A percentile compares a stretch with the other conserved stretches of the same genome.
phyloP scores from a whole-genome alignment of 2,797 vertebrate genomes.

The Tenualosa thibaudeaui region DNA sequence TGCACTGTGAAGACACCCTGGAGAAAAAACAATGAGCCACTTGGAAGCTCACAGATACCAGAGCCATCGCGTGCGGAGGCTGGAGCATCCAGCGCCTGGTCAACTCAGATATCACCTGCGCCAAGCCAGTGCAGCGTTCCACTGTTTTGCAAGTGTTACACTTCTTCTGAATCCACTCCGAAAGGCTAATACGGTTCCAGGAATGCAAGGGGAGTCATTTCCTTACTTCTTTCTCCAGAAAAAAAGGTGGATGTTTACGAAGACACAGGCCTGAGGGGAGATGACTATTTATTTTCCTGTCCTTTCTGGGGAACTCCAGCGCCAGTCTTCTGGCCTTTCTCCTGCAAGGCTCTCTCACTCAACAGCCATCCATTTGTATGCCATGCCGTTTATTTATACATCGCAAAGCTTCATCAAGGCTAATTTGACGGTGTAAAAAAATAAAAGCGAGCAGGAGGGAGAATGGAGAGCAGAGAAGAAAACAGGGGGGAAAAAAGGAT shows the following conservation, averaged over 20 bases:
- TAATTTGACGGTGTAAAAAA: slow-evolving; percentile 77
- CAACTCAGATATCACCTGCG: neutral
- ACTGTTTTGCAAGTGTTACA: neutral
- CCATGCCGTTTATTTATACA: slow-evolving; percentile 80
- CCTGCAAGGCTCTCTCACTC: slow-evolving; percentile 73
- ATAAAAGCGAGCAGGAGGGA: slow-evolving; percentile 25
- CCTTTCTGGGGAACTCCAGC: slow-evolving; percentile 64
- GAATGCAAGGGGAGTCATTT: slow-evolving; percentile 65
- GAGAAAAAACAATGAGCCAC: neutral
- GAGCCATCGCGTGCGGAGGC: slow-evolving; percentile 6
- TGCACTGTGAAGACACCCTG: neutral
- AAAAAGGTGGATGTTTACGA: slow-evolving; percentile 70
- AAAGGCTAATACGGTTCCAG: slow-evolving; percentile 62
- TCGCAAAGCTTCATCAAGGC: slow-evolving; percentile 79
- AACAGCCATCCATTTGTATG: slow-evolving; percentile 78
- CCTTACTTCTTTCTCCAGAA: slow-evolving; percentile 59
- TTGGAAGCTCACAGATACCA: neutral
- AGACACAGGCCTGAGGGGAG: slow-evolving; percentile 67
- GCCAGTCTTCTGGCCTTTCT: slow-evolving; percentile 66
- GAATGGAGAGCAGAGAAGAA: neutral
- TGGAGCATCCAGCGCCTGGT: neutral
- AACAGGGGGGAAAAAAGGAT: slow-evolving; percentile 52
- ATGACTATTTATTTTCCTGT: slow-evolving; percentile 77
- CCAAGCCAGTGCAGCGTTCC: neutral
- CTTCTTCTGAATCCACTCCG: slow-evolving; percentile 26